phyloP scores from a whole-genome alignment of 1,140 invertebrate species.

The Leptopilina clavipes region DNA sequence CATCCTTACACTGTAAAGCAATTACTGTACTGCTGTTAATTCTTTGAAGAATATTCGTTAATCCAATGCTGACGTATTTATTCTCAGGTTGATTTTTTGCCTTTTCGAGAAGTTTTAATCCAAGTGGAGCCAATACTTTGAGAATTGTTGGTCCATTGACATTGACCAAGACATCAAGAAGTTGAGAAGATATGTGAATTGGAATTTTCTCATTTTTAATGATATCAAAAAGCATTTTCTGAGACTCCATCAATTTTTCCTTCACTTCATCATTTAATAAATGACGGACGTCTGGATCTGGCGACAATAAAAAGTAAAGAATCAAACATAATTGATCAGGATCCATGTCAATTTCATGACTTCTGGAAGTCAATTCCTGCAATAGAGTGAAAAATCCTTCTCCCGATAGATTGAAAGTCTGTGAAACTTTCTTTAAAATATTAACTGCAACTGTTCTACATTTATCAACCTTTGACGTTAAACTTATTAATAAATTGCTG shows the following conservation, averaged over 20 bases:
- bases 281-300: slow-evolving; percentile 68
- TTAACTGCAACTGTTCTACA: slow-evolving; percentile 60
- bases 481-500: slow-evolving; percentile 64
- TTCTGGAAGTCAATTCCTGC: slow-evolving; percentile 58
- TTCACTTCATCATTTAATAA: slow-evolving; percentile 61
- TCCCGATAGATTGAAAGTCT: slow-evolving; percentile 53
- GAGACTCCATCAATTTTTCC: slow-evolving; percentile 58
- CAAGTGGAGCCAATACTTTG: slow-evolving; percentile 61
- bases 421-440: slow-evolving; percentile 60
- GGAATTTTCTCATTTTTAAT: slow-evolving; percentile 61
- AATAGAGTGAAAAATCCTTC: slow-evolving; percentile 63
- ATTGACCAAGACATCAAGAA: slow-evolving; percentile 73
- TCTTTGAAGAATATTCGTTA: slow-evolving; percentile 67
- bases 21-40: slow-evolving; percentile 65
- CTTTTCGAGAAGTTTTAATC: slow-evolving; percentile 55
- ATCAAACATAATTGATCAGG: slow-evolving; percentile 77
- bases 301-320: slow-evolving; percentile 74
- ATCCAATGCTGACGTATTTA: slow-evolving; percentile 54
- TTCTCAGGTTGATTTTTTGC: slow-evolving; percentile 41
- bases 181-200: slow-evolving; percentile 69
- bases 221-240: slow-evolving; percentile 61
- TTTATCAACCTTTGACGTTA: slow-evolving; percentile 57
- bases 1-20: slow-evolving; percentile 64
- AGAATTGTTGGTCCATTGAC: slow-evolving; percentile 76
- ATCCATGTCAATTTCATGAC: slow-evolving; percentile 78